Evolutionary conservation across 2,797 vertebrate genomes (phyloP).

Genomic region (Cossypha caffra): DNA sequence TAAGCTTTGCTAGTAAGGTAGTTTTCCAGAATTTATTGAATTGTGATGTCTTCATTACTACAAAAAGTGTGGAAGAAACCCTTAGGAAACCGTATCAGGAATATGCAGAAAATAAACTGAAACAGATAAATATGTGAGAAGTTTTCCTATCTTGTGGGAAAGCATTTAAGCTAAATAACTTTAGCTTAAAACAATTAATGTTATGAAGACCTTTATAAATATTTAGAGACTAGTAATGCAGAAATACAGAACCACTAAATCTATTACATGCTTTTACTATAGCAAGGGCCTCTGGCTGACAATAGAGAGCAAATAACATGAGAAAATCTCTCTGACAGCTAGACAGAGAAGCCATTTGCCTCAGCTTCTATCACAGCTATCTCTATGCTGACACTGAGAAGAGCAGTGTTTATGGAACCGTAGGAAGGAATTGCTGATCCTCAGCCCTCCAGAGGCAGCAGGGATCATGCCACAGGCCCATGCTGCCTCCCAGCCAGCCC

Average conservation of each 20-base stretch:
- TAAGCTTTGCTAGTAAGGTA: background rate
- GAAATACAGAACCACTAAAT: background rate
- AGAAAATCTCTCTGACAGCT: conserved; percentile 20
- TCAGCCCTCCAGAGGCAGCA: background rate
- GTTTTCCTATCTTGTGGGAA: background rate
- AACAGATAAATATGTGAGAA: background rate
- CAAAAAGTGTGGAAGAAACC: background rate
- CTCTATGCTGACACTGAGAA: background rate
- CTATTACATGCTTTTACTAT: background rate
- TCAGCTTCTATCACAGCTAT: background rate
- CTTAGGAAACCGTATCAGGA: background rate
- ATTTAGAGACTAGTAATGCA: conserved; percentile 14
- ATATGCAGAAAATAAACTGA: background rate
- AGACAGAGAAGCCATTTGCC: background rate
- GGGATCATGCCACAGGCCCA: background rate
- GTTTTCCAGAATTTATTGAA: background rate
- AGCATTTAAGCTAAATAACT: background rate
- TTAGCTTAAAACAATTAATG: conserved; percentile 30
- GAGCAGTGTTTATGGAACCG: background rate
- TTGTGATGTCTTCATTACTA: background rate
- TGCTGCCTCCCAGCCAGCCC: background rate
- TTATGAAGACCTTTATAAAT: conserved; percentile 10
- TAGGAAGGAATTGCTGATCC: background rate
- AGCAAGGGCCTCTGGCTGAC: background rate
- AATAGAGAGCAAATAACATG: background rate